Base-by-base conservation (phyloP, 2,797 vertebrate species). In the Discoglossus pictus region DNA sequence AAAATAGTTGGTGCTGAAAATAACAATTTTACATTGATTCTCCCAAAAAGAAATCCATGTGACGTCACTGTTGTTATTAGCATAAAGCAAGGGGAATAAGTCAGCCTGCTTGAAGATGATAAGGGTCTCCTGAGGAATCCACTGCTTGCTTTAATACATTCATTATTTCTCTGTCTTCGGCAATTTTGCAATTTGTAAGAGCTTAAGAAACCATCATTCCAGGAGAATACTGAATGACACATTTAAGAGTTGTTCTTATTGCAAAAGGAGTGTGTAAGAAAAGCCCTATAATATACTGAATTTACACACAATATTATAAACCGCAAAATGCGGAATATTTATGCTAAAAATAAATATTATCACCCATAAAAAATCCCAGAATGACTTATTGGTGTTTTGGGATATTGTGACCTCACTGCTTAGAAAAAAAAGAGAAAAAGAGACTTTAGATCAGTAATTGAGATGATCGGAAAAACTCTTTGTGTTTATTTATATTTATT, bases 91-190 rank as follows among this genome's bases (percentile, higher is more conserved):
- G 70, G 74, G 78, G 81, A 78, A 69, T 75, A 77, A 80, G 80
- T 76, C 81, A 75, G 85, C 78, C 83, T 90, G 90, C 83, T 78
- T 70, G 72, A 78, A 73, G 77, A 76, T 73, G 88, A 90, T 89
- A 89, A 91, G 85, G 82, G 79, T 80, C 82, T 84, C 73, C 73
- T 68, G 80, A 86, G 87, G 81, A 88, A 88, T 80, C 83, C 78
- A 60, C 72, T 6, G 83, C 79, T 86, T 78, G 78, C 87, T 88
- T 84, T 83, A 88, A 88, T 86, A 80, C 85, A 81, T 82, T 86
- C 81, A 90, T 90, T 88, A 87, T 86, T 86, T 83, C 77, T 71
- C 78, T 40, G 77, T 77, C 79, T 82, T 76, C 69, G 18, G 17
- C 77, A 75, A 80, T 76, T 78, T 59, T 51, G 76, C 77, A 60